These are phyloP conservation scores for Alviniconcha marisindica DNA, from an alignment of 1,140 invertebrate species.

Conservation along the genomic window DNA sequence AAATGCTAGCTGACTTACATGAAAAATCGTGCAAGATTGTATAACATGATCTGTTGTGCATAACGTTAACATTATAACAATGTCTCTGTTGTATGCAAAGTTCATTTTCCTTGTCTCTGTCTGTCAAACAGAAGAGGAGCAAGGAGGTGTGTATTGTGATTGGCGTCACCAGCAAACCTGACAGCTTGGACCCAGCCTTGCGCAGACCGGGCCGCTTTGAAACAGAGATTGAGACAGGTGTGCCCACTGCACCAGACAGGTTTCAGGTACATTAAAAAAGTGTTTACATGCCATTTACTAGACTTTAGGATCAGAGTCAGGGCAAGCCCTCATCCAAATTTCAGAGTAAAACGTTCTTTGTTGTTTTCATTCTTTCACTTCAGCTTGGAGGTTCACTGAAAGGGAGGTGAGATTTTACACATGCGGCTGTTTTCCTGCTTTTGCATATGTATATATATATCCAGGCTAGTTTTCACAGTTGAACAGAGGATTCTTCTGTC, in stretches of 20 bases:
- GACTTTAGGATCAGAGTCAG: background rate
- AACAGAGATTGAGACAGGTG: constrained; percentile 88
- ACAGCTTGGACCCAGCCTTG: constrained; percentile 67
- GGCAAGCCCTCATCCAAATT: background rate
- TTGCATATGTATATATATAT: too few species aligned
- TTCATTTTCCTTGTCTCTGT: constrained; percentile 1
- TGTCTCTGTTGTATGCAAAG: background rate
- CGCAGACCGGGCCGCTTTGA: constrained; percentile 68
- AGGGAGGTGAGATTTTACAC: background rate
- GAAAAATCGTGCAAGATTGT: too few species aligned
- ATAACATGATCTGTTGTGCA: too few species aligned
- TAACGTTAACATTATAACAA: too few species aligned
- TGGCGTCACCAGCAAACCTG: constrained; percentile 66
- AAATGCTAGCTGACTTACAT: too few species aligned
- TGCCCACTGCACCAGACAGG: constrained; percentile 84
- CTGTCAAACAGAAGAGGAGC: constrained; percentile 41
- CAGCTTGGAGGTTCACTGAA: background rate
- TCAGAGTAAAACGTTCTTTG: background rate
- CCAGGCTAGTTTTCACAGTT: too few species aligned
- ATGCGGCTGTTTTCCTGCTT: too few species aligned
- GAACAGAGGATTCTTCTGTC: too few species aligned
- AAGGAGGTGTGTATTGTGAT: constrained; percentile 54
- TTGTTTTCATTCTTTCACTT: background rate
- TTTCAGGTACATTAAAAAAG: constrained; percentile 60
- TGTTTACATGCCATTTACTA: background rate